Evolutionary conservation across 2,888 invertebrate genomes (phyloP).

Genomic region (Athalia circularis): DNA sequence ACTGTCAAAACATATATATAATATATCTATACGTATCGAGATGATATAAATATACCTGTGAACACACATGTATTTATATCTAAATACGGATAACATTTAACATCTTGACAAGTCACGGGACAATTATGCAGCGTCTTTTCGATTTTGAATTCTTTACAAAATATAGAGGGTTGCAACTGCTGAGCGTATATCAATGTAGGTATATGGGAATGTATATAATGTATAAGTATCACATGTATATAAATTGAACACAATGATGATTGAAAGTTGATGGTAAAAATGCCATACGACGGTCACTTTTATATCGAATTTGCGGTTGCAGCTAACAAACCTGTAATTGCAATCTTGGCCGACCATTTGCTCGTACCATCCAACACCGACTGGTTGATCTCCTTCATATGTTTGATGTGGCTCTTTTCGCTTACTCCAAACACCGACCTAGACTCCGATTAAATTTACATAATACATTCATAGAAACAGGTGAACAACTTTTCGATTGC

Average conservation of each 20-base stretch:
- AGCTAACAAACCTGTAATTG: conserved; percentile 96
- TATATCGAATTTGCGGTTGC: conserved; percentile 42
- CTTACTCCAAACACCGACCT: conserved; percentile 98
- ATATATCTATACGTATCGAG: conserved; percentile 4
- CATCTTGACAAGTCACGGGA: conserved; percentile 41
- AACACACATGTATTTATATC: conserved; percentile 10
- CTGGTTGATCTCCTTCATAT: conserved; percentile 99
- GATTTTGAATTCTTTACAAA: background rate
- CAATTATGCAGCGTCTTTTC: background rate
- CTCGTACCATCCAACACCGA: conserved; percentile 99
- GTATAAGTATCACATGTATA: conserved; percentile 48
- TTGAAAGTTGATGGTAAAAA: conserved; percentile 25
- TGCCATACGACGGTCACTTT: conserved; percentile 40
- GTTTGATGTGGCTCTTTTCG: conserved; percentile 93
- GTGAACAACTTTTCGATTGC: conserved; percentile 10
- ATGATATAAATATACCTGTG: background rate
- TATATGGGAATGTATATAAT: conserved; percentile 29
- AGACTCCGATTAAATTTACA: conserved; percentile 73
- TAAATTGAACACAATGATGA: conserved; percentile 42
- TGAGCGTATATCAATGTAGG: conserved; percentile 48
- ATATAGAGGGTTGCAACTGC: conserved; percentile 52
- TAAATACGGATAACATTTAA: conserved; percentile 40
- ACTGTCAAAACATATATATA: background rate
- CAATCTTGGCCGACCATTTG: conserved; percentile 99
- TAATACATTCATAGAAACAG: conserved; percentile 50